Percentiles rank a stretch among this genome's conserved stretches.
phyloP scores from a whole-genome alignment of 1,140 invertebrate genomes.

The Drosophila eugracilis region DNA sequence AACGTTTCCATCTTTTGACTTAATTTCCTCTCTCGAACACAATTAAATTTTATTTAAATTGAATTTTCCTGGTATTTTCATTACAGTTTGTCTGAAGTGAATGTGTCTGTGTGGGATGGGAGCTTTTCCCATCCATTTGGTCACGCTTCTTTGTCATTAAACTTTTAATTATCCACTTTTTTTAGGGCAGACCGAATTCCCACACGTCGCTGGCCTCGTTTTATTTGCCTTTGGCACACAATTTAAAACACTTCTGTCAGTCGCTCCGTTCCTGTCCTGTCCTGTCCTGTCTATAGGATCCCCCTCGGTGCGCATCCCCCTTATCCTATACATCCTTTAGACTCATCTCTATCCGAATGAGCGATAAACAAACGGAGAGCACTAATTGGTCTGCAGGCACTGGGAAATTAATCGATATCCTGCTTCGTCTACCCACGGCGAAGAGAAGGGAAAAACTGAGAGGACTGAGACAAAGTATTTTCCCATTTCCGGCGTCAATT shows the following conservation, averaged over 20 bases:
- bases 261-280: no score
- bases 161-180: constrained; percentile 52
- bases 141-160: constrained; percentile 46
- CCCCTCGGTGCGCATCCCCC: neutral
- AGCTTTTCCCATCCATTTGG: constrained; percentile 8
- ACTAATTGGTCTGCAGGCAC: constrained; percentile 78
- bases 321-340: constrained; percentile 3
- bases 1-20: no score
- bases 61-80: constrained; percentile 27
- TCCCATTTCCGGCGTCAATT: constrained; percentile 71
- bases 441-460: neutral
- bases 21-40: neutral
- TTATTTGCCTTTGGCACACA: constrained; percentile 54
- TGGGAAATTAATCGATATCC: constrained; percentile 82
- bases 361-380: constrained; percentile 67
- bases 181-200: constrained; percentile 37
- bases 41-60: constrained; percentile 15
- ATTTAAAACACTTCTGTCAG: constrained; percentile 49
- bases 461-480: constrained; percentile 54
- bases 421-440: constrained; percentile 36
- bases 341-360: constrained; percentile 13
- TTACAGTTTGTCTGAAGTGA: constrained; percentile 5
- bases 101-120: neutral
- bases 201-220: constrained; percentile 37
- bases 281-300: neutral